Evolutionary conservation across 2,888 invertebrate species (phyloP).

Genomic region (Macrophya annulata): DNA sequence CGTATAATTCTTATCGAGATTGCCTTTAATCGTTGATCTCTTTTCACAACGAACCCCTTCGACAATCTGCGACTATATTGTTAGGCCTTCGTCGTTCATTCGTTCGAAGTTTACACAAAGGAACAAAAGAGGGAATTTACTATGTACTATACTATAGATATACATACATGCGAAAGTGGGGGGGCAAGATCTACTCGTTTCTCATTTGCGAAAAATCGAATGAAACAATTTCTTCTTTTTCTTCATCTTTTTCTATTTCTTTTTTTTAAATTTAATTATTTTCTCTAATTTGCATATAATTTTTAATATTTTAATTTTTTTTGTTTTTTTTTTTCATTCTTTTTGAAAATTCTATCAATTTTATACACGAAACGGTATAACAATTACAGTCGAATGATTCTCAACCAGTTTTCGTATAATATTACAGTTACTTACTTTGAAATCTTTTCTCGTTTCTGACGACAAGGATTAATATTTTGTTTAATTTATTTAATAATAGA

Average conservation of each 20-base stretch:
- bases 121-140: slow-evolving; percentile 1
- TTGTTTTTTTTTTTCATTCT: too few species aligned
- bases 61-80: background rate
- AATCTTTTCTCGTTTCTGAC: background rate
- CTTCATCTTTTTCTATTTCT: background rate
- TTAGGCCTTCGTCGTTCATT: background rate
- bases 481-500: background rate
- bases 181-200: background rate
- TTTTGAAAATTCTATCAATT: background rate
- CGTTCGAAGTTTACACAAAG: background rate
- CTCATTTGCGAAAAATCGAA: background rate
- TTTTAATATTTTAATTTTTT: background rate
- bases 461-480: background rate
- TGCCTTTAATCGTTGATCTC: background rate
- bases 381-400: background rate
- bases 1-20: background rate
- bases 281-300: background rate
- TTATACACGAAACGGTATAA: background rate
- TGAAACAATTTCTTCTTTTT: background rate
- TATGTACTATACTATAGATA: too few species aligned
- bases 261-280: too few species aligned
- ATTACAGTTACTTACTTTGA: background rate
- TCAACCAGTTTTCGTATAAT: background rate
- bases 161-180: background rate
- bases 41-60: background rate